A percentile compares a stretch with the other conserved stretches of the same genome.
These are phyloP conservation scores for Lota lota DNA, from an alignment of 2,113 vertebrate genomes.

Conservation along the genomic window DNA sequence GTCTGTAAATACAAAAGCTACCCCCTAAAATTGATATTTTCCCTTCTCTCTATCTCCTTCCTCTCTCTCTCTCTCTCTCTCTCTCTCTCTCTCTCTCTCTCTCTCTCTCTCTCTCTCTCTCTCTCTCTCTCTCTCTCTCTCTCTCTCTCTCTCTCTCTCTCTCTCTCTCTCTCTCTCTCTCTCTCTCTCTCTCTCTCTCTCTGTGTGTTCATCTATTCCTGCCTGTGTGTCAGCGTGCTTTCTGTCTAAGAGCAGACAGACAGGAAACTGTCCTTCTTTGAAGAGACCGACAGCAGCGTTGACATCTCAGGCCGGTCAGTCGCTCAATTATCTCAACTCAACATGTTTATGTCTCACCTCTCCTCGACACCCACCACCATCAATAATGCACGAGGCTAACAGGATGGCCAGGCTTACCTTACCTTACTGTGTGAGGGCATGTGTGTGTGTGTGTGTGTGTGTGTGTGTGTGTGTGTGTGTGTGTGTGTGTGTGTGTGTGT, in stretches of 20 bases:
- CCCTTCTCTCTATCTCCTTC: too few species aligned
- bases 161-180: too few species aligned
- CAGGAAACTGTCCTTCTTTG: neutral
- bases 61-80: too few species aligned
- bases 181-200: neutral
- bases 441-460: neutral
- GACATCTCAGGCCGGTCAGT: neutral
- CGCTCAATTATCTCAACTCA: neutral
- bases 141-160: neutral
- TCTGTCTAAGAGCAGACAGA: neutral
- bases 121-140: neutral
- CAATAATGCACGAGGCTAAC: conserved; percentile 20
- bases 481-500: conserved; percentile 9
- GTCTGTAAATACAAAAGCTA: neutral
- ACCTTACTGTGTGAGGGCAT: neutral
- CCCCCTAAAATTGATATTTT: too few species aligned
- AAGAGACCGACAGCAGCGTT: neutral
- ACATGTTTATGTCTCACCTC: neutral
- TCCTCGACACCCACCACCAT: neutral
- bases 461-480: neutral
- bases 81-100: too few species aligned
- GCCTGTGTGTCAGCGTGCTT: too few species aligned
- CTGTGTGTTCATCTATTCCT: neutral
- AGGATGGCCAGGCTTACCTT: conserved; percentile 3
- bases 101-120: too few species aligned